Evolutionary conservation across 2,113 vertebrate genomes (phyloP).

Genomic region (Glareola pratincola): DNA sequence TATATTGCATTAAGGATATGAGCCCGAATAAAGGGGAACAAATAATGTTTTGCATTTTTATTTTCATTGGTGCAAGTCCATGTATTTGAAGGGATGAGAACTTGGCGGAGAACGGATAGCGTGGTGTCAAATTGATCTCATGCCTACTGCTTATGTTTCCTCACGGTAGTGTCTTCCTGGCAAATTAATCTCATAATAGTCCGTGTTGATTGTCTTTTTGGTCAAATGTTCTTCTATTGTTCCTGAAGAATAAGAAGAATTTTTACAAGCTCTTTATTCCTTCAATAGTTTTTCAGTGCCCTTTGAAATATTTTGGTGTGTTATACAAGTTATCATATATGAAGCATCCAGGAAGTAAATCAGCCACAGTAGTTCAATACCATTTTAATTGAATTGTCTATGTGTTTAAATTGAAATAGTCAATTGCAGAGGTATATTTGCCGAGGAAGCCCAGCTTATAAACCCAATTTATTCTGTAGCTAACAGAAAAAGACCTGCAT

Average conservation of each 20-base stretch:
- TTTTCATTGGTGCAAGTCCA: background rate
- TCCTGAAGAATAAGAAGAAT: background rate
- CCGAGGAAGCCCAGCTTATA: background rate
- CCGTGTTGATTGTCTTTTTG: background rate
- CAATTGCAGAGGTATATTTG: conserved; percentile 36
- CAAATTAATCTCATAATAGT: background rate
- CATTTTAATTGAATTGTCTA: conserved; percentile 53
- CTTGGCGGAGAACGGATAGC: background rate
- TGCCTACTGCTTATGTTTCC: background rate
- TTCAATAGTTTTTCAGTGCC: background rate
- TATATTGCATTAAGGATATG: background rate
- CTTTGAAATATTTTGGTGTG: background rate
- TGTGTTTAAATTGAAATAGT: conserved; percentile 54
- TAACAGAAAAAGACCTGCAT: conserved; percentile 17
- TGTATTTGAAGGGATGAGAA: background rate
- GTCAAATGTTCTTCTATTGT: background rate
- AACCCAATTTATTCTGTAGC: conserved; percentile 36
- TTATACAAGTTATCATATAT: background rate
- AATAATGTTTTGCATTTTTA: background rate
- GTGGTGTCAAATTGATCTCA: background rate
- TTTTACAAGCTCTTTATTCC: background rate
- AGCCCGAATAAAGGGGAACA: background rate
- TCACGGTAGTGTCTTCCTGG: background rate
- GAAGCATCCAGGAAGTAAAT: background rate
- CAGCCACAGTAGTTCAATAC: conserved; percentile 43